Base-by-base conservation (phyloP, 1,140 invertebrate species). In the Nymphalis io region DNA sequence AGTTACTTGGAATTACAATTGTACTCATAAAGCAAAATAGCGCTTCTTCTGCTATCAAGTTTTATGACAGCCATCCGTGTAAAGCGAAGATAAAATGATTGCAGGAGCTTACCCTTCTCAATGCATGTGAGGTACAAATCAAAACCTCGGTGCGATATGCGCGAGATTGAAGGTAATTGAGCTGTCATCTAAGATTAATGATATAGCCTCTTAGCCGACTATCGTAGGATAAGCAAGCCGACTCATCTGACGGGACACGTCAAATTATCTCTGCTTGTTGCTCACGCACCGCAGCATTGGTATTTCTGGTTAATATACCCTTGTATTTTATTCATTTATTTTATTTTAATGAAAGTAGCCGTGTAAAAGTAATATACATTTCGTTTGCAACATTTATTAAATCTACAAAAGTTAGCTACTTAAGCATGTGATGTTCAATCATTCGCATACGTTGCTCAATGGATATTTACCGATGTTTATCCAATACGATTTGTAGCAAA, bases 171-270 rank as follows among this genome's bases (percentile, higher is more conserved):
- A 82, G 78, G 80, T 88, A 88, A 88, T 88, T 88, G 85, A 88
- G 83, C 85, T 88, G 85, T 88, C 84, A 84, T 74, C 72, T 57
- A 65, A 80, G 78, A 88, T 88, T 82, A 88, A 88, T 86, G 82
- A 70, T 78, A 68, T 68, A 59, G 58, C 39, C 46, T 63, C 48
- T 63, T 63, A 70, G 42, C 21, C 63, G 39, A 70, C 57, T 71
- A 70, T 73, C 68, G 77, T 77, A 67, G 68, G 74, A 77, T 80
- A 76, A 79, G 70, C 74, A 77, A 60, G 63, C 70, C 60, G 67
- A 61, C 61, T 73, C 69, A 65, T 70, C 68, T 72, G 79, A 73
- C 70, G 60, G 74, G 70, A 72, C 70, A 73, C 64, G 79, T 81
- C 80, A 78, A 78, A 81, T 79, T 78, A 78, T 62, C 72, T 70